Percentiles rank a stretch among this genome's conserved stretches.
phyloP scores from a whole-genome alignment of 2,888 invertebrate genomes.

The Tinea semifulvella region DNA sequence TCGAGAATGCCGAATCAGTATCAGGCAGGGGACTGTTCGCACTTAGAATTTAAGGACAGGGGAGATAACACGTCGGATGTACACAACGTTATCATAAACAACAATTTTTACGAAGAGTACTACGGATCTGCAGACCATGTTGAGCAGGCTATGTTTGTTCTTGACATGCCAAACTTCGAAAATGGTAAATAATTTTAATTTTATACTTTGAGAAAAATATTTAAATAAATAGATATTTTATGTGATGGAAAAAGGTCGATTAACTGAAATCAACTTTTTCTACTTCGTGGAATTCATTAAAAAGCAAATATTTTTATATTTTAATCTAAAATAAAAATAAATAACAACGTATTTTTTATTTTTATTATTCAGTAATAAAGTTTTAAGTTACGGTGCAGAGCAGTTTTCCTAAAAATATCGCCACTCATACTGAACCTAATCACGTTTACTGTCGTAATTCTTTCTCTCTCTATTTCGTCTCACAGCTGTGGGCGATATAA shows the following conservation, averaged over 20 bases:
- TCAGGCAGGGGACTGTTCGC: conserved; percentile 35
- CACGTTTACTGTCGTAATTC: too few species aligned
- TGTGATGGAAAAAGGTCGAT: too few species aligned
- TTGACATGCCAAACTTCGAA: conserved; percentile 24
- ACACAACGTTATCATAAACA: conserved; percentile 25
- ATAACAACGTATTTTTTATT: too few species aligned
- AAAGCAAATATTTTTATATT: too few species aligned
- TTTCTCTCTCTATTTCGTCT: too few species aligned
- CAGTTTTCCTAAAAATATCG: too few species aligned
- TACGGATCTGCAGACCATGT: conserved; percentile 23
- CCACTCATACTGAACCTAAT: too few species aligned
- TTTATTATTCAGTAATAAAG: too few species aligned
- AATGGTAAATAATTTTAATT: conserved; percentile 29
- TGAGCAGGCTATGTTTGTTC: conserved; percentile 24
- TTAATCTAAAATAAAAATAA: too few species aligned
- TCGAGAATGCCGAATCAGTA: conserved; percentile 25
- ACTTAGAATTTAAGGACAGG: conserved; percentile 23
- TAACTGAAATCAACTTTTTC: neutral
- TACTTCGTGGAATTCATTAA: too few species aligned
- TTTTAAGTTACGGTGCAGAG: too few species aligned
- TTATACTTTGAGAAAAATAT: neutral
- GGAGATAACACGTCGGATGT: conserved; percentile 14
- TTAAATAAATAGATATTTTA: neutral
- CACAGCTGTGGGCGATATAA: too few species aligned
- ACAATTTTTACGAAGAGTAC: conserved; percentile 33